Conservation (phyloP, 2,113 vertebrate species). For the Pogona vitticeps region DNA sequence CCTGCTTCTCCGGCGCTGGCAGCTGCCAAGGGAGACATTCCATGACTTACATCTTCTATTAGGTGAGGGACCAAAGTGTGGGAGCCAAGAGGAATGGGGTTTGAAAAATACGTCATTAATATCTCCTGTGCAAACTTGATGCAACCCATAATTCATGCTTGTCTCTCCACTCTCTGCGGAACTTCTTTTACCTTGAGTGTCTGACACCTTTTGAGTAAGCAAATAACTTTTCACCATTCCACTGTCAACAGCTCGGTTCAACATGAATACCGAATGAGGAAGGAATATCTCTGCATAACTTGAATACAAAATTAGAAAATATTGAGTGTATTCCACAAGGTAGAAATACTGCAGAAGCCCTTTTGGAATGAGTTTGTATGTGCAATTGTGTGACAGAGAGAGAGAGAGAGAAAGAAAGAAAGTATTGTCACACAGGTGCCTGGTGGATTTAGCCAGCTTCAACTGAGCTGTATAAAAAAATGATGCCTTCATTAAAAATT, state of each 20-base stretch:
- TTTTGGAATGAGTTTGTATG: neutral
- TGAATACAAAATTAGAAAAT: slow-evolving; percentile 1
- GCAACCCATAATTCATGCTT: neutral
- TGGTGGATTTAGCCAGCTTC: neutral
- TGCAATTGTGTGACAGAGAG: too few relatives aligned
- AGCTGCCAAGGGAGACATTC: neutral
- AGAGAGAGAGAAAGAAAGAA: too few relatives aligned
- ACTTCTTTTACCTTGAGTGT: neutral
- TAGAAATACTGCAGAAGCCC: neutral
- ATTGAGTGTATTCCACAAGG: neutral
- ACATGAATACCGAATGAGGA: slow-evolving; percentile 14
- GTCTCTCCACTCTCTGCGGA: neutral
- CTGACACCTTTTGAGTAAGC: slow-evolving; percentile 10
- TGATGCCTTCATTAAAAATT: neutral
- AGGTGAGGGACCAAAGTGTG: neutral
- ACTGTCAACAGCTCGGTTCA: slow-evolving; percentile 12
- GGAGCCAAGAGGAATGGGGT: neutral
- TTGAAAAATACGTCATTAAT: slow-evolving; percentile 1
- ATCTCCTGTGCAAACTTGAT: neutral
- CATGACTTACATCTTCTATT: neutral
- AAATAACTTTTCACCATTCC: neutral
- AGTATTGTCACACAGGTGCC: neutral
- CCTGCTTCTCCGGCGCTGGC: neutral
- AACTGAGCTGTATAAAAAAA: neutral
- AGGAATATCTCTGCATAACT: slow-evolving; percentile 11